Percentiles rank a stretch among this genome's conserved stretches.
Conservation (phyloP, 2,113 vertebrate genomes). For the Antennarius striatus region DNA sequence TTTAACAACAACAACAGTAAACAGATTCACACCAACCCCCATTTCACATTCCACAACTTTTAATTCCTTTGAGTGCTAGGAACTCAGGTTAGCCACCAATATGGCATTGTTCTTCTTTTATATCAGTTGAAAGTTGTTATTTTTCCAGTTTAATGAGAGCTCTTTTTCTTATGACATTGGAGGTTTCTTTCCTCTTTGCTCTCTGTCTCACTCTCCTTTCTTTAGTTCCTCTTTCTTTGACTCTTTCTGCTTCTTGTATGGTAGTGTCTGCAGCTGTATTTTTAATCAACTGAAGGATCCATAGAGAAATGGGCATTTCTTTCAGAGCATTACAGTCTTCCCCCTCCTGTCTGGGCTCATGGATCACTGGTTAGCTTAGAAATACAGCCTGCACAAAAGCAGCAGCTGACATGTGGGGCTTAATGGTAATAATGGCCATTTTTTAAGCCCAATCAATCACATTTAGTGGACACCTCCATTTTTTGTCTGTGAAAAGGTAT, state of each 20-base stretch:
- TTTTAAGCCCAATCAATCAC: conserved; percentile 99
- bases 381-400: conserved; percentile 95
- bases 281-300: conserved; percentile 92
- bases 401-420: conserved; percentile 94
- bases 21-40: conserved; percentile 60
- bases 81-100: conserved; percentile 40
- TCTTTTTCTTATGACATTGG: conserved; percentile 62
- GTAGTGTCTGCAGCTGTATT: conserved; percentile 90
- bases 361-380: conserved; percentile 99
- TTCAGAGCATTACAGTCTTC: conserved; percentile 91
- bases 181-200: conserved; percentile 57
- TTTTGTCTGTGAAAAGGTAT: conserved; percentile 98
- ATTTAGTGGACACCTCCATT: conserved; percentile 99
- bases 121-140: conserved; percentile 64
- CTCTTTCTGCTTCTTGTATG: conserved; percentile 71
- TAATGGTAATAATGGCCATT: conserved; percentile 99
- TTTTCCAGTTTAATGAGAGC: conserved; percentile 65
- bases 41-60: conserved; percentile 63
- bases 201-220: conserved; percentile 63
- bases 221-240: conserved; percentile 69
- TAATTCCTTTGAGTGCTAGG: conserved; percentile 58
- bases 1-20: conserved; percentile 61
- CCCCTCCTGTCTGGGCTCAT: conserved; percentile 93
- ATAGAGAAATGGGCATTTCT: conserved; percentile 90
- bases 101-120: conserved; percentile 49